A percentile compares a stretch with the other conserved stretches of the same genome.
phyloP scores from a whole-genome alignment of 2,888 invertebrate species.

The Tachina fera region DNA sequence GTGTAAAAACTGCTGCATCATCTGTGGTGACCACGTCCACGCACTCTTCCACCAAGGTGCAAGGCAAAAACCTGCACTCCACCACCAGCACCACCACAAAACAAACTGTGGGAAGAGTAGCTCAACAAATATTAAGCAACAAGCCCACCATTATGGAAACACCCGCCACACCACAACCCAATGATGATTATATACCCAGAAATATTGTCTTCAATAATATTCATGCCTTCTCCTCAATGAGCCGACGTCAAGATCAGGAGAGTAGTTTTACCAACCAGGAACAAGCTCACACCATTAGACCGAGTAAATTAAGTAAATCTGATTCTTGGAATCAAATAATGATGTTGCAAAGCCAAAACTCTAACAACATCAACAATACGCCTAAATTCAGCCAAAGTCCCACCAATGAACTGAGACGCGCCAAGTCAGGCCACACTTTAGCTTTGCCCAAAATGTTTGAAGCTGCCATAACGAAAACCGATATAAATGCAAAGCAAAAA shows the following conservation, averaged over 20 bases:
- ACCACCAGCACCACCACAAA: conserved; percentile 12
- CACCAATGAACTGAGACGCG: conserved; percentile 82
- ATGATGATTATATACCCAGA: conserved; percentile 80
- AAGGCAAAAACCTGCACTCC: conserved; percentile 38
- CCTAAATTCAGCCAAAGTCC: conserved; percentile 76
- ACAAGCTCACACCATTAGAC: conserved; percentile 68
- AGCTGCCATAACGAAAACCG: conserved; percentile 88
- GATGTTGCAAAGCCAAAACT: conserved; percentile 77
- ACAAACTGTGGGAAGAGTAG: conserved; percentile 65
- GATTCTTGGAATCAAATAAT: conserved; percentile 92
- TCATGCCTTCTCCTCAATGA: conserved; percentile 80
- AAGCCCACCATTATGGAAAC: conserved; percentile 80
- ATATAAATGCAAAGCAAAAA: conserved; percentile 87
- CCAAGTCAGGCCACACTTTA: conserved; percentile 90
- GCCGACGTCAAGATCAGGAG: conserved; percentile 75
- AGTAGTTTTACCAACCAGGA: conserved; percentile 15
- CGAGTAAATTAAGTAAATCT: conserved; percentile 85
- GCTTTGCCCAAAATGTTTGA: conserved; percentile 91
- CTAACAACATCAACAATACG: conserved; percentile 76
- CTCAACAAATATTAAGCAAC: conserved; percentile 35
- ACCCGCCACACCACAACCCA: conserved; percentile 78
- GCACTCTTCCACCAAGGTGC: conserved; percentile 36
- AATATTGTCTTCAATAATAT: conserved; percentile 82
- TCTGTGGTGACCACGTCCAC: conserved; percentile 53
- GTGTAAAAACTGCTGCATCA: conserved; percentile 12